Evolutionary conservation across 2,113 vertebrate species (phyloP), one percentile per base, ranked within the genome.

Genomic region (Calyptommatus sinebrachiatus): DNA sequence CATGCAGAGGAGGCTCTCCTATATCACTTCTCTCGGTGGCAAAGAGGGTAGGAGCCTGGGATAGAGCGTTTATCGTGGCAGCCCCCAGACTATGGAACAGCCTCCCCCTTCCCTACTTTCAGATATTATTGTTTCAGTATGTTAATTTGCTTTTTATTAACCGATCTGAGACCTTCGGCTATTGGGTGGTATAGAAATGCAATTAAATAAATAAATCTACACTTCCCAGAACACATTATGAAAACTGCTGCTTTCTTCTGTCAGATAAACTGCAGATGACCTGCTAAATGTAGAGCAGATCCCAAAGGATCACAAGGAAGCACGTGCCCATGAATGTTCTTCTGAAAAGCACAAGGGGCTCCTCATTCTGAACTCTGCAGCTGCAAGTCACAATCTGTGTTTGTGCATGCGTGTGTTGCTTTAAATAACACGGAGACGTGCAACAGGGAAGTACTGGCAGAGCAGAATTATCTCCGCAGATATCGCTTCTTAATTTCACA

Each of bases 401-500:
- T 7, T 12, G 53, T 46, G 28, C 28, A 63, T 57, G 26, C 60
- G 63, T 81, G 5, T 75, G 26, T 81, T 62, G 69, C 81, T 88
- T 80, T 66, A 75, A 81, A 24, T 75, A 84, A 84, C 8, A 89
- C 68, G 60, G 81, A 22, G 85, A 85, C 83, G 72, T 2, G 9
- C 65, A 87, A 29, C 12, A 60, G 77, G 77, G 63, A 82, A 29
- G 28, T 69, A 88, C 77, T 82, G 28, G 73, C 28, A 68, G 7
- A 2, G 79, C 3, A 83, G 84, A 87, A 76, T 65, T 78, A 80
- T 77, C 74, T 89, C 69, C 75, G 35, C 50, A 81, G 71, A 45
- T 85, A 84, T 70, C 79, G 84, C n/a, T 84, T 48, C 66, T 86
- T 88, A 61, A 88, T 86, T 90, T 87, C 83, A 86, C 16, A 78